These are phyloP conservation scores for Telmatherina bonti DNA, from an alignment of 2,797 vertebrate species.

Conservation along the genomic window DNA sequence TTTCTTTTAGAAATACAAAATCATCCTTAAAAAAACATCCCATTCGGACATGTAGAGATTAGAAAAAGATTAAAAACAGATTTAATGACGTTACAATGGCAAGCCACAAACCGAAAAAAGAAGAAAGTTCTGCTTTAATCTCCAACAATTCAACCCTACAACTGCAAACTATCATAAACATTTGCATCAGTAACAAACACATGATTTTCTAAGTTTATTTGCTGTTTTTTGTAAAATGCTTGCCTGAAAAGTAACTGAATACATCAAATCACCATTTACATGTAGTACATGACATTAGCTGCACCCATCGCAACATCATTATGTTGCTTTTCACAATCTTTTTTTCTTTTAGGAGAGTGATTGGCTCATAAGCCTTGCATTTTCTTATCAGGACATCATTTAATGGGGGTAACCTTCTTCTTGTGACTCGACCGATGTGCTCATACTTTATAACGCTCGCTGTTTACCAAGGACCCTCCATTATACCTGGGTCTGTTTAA, in stretches of 20 bases:
- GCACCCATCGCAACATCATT: slow-evolving; percentile 5
- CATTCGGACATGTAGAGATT: neutral
- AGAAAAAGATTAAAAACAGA: neutral
- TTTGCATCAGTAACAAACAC: neutral
- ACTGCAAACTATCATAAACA: neutral
- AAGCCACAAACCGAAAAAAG: neutral
- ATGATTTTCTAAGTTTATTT: neutral
- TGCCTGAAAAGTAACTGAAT: neutral
- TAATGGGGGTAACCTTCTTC: slow-evolving; percentile 64
- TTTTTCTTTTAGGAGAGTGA: slow-evolving; percentile 45
- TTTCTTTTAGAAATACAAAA: neutral
- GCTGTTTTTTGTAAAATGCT: neutral
- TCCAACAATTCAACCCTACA: neutral
- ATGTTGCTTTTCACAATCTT: slow-evolving; percentile 33
- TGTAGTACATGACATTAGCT: neutral
- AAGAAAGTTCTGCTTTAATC: neutral
- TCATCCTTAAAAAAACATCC: neutral
- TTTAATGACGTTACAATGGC: neutral
- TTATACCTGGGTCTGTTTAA: slow-evolving; percentile 71
- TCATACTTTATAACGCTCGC: slow-evolving; percentile 87
- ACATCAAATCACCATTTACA: neutral
- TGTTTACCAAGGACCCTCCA: slow-evolving; percentile 88
- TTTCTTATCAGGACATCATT: slow-evolving; percentile 83
- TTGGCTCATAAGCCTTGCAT: slow-evolving; percentile 49
- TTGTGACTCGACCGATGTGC: slow-evolving; percentile 69